phyloP scores from a whole-genome alignment of 2,113 vertebrate genomes.

The Periophthalmus modestus region DNA sequence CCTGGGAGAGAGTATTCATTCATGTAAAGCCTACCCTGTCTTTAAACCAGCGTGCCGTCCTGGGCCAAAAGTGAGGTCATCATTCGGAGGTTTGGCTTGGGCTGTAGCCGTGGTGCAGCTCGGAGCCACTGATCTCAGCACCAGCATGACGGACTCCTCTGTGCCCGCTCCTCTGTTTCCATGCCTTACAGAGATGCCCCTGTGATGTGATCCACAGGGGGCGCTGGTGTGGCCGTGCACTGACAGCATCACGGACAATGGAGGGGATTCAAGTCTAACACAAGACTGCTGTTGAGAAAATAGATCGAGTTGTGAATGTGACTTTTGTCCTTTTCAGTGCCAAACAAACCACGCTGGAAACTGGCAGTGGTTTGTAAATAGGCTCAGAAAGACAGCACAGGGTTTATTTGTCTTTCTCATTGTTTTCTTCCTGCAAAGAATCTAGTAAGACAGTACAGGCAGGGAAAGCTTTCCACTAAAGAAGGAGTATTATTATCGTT shows the following conservation, averaged over 20 bases:
- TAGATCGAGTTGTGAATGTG: background rate
- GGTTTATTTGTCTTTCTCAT: background rate
- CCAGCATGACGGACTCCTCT: conserved; percentile 3
- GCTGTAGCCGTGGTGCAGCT: conserved; percentile 12
- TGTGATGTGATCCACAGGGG: background rate
- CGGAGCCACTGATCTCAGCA: conserved; percentile 42
- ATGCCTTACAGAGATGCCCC: conserved; percentile 15
- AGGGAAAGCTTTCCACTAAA: background rate
- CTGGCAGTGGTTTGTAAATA: background rate
- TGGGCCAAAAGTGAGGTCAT: conserved; percentile 7
- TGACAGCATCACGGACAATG: background rate
- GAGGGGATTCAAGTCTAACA: background rate
- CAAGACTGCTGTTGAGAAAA: background rate
- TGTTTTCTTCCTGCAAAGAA: background rate
- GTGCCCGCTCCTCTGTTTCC: conserved; percentile 19
- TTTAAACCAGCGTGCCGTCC: background rate
- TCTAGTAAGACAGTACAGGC: background rate
- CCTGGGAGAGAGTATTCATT: background rate
- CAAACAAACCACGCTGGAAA: background rate
- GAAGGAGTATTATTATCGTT: no score
- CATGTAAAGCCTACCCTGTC: background rate
- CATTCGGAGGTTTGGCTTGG: conserved; percentile 1
- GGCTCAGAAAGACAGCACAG: background rate
- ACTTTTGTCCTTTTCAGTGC: background rate
- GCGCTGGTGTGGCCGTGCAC: background rate